Evolutionary conservation across 1,140 invertebrate species (phyloP).

Genomic region (Drosophila melanica): DNA sequence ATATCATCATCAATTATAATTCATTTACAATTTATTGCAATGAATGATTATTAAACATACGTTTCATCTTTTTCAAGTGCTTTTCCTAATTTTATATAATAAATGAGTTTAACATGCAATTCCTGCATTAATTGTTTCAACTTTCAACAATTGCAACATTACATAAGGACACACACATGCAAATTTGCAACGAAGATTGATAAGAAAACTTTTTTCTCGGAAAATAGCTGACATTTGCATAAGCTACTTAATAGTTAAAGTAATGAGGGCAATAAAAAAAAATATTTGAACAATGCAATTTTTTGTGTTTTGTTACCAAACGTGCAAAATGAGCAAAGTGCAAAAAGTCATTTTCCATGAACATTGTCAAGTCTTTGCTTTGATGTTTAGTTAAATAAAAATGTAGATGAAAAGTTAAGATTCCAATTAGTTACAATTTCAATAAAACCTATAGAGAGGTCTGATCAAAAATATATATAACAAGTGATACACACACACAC

Average conservation of each 20-base stretch:
- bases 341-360: not conserved
- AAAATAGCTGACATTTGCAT: conserved; percentile 24
- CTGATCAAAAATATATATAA: too few relatives aligned
- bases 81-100: conserved; percentile 9
- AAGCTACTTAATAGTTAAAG: conserved; percentile 22
- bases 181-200: conserved; percentile 13
- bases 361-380: not conserved
- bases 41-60: conserved; percentile 14
- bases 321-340: conserved; percentile 23
- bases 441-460: too few relatives aligned
- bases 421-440: not conserved
- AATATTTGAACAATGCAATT: conserved; percentile 15
- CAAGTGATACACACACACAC: not conserved
- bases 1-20: not conserved
- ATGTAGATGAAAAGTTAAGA: not conserved
- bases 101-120: conserved; percentile 34
- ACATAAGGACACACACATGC: conserved; percentile 19
- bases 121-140: conserved; percentile 29
- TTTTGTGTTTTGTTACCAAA: conserved; percentile 20
- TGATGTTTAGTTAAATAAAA: not conserved
- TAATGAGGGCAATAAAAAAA: not conserved
- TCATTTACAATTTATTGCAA: not conserved
- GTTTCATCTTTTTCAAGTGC: conserved; percentile 13
- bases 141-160: conserved; percentile 3
- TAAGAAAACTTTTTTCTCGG: conserved; percentile 10